Evolutionary conservation across 2,797 vertebrate species (phyloP), one percentile per base, ranked within the genome.

Genomic region (Serranus cabrilla): DNA sequence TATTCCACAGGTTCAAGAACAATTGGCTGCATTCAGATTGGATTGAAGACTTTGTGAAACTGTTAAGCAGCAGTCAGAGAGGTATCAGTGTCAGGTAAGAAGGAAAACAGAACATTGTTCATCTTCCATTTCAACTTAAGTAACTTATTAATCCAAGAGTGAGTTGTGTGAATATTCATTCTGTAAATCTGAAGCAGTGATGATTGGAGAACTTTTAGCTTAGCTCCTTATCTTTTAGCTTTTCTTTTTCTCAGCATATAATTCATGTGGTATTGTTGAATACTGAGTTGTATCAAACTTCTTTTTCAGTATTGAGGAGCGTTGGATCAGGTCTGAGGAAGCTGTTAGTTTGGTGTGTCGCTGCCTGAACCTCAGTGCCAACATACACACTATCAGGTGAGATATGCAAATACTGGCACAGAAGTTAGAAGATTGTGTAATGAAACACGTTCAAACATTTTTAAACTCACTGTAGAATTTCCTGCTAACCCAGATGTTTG

Each of bases 371-470:
- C 51, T 79, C 55, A 67, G 43, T 57, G 82, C 9, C 21, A 78
- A 74, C 64, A 82, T 91, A 58, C 72, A 76, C 13, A 37, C 69
- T 8, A 65, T 91, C 80, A 71, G 82, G 92, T 93, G 31, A 82
- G 74, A 70, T 18, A 23, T 40, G 12, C 12, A 61, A 45, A 27
- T 39, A 10, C 31, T 60, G 17, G 37, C 25, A 71, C 23, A 74
- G 21, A 3, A 11, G 7, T 14, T 27, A 34, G 17, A 18, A 34
- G n/a, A 14, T 3, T 34, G 1, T 42, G 39, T 13, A 16, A 16
- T 49, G 5, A 67, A 31, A 23, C 13, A 8, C 16, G 49, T 42
- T 39, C 9, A 34, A 11, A 42, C 42, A 11, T 21, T 17, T 21
- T 21, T 3, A n/a, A 31, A 31, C 12, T 61, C 16, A 56, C 13